Evolutionary conservation across 2,888 invertebrate genomes (phyloP).

Genomic region (Eueremaeus valkanovi): DNA sequence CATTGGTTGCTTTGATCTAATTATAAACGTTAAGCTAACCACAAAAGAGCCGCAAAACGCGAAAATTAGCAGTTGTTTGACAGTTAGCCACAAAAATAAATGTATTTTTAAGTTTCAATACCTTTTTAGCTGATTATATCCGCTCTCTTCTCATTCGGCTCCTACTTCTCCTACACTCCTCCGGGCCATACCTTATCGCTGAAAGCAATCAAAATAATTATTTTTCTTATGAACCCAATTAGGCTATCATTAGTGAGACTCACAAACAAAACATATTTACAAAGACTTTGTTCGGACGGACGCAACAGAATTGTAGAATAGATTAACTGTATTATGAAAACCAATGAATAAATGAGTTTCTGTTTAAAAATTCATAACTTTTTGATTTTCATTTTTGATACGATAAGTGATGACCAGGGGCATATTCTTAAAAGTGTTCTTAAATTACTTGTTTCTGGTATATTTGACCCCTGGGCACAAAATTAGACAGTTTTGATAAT

Average conservation of each 20-base stretch:
- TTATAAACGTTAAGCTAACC: conserved; percentile 12
- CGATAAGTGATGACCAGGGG: no score
- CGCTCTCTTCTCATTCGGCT: background rate
- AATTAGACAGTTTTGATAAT: no score
- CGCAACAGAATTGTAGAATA: no score
- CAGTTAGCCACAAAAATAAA: background rate
- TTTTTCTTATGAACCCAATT: background rate
- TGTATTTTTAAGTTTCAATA: background rate
- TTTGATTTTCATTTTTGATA: no score
- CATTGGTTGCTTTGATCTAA: background rate
- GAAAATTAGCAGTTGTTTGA: conserved; percentile 23
- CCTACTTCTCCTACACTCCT: conserved; percentile 4
- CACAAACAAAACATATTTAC: no score
- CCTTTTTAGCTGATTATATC: background rate
- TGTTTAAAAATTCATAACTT: no score
- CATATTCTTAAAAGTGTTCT: no score
- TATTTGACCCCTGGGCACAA: no score
- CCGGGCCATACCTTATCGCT: background rate
- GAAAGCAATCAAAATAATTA: background rate
- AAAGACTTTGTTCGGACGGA: no score
- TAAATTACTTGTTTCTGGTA: no score
- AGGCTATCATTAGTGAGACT: background rate
- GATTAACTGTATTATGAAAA: no score
- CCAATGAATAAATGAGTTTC: no score
- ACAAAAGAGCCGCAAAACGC: conserved; percentile 23